phyloP scores from a whole-genome alignment of 2,888 invertebrate species.

The Cordilura impudica region DNA sequence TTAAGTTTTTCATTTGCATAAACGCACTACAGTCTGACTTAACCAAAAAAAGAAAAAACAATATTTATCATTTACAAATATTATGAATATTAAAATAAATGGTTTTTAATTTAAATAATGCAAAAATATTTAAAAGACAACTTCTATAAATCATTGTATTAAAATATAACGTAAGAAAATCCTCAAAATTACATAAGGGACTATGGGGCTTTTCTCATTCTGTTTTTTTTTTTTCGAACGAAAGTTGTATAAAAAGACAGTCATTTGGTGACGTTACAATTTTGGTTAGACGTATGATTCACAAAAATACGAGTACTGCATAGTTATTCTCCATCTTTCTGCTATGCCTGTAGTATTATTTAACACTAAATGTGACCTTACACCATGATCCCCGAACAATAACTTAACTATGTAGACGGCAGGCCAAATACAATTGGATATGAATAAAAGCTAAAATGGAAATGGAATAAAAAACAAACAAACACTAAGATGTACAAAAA shows the following conservation, averaged over 20 bases:
- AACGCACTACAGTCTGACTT: not conserved
- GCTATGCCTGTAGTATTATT: constrained; percentile 63
- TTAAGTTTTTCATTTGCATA: no score
- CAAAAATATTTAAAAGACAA: constrained; percentile 12
- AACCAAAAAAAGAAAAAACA: not conserved
- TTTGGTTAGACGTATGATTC: constrained; percentile 48
- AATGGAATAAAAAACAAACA: constrained; percentile 63
- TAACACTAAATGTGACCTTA: constrained; percentile 67
- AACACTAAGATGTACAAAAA: constrained; percentile 24
- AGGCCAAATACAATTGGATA: constrained; percentile 59
- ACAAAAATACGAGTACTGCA: constrained; percentile 9
- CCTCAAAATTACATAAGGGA: constrained; percentile 77
- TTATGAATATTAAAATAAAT: constrained; percentile 28
- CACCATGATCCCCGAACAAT: constrained; percentile 74
- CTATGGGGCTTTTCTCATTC: constrained; percentile 69
- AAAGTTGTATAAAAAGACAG: constrained; percentile 59
- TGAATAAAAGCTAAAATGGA: constrained; percentile 59
- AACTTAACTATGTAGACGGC: constrained; percentile 73
- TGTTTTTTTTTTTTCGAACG: constrained; percentile 58
- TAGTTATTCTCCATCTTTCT: constrained; percentile 68
- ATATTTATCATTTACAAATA: not conserved
- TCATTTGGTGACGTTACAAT: constrained; percentile 60
- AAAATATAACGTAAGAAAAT: constrained; percentile 66
- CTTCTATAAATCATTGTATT: constrained; percentile 51
- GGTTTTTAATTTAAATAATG: constrained; percentile 42